Evolutionary conservation across 2,113 vertebrate species (phyloP).

Genomic region (Stercorarius parasiticus): DNA sequence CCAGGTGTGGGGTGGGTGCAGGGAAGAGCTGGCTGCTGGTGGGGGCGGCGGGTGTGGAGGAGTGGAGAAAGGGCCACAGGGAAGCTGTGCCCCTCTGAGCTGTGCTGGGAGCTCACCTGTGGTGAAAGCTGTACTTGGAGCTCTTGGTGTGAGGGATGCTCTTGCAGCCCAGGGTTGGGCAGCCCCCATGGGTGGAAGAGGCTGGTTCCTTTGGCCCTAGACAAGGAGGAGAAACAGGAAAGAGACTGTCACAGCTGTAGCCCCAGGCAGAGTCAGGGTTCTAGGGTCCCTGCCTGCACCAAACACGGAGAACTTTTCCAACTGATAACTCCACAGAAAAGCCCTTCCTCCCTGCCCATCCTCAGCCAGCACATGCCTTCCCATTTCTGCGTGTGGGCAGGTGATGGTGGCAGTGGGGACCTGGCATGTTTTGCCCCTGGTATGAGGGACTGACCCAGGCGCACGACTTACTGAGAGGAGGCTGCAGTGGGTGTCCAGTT

Average conservation of each 20-base stretch:
- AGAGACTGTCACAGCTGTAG: neutral
- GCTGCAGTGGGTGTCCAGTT: slow-evolving; percentile 89
- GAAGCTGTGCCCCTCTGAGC: neutral
- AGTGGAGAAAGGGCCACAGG: neutral
- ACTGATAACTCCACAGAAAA: neutral
- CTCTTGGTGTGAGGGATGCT: slow-evolving; percentile 83
- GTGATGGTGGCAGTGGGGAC: no score
- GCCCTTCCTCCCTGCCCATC: neutral
- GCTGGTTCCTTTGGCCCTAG: slow-evolving; percentile 84
- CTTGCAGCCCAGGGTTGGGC: slow-evolving; percentile 84
- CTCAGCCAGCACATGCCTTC: neutral
- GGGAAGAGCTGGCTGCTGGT: neutral
- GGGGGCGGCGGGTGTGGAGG: neutral
- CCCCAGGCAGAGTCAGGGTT: neutral
- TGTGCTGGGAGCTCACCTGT: slow-evolving; percentile 81
- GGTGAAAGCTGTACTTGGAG: slow-evolving; percentile 96
- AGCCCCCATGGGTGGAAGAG: slow-evolving; percentile 75
- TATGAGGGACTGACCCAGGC: neutral
- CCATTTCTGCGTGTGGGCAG: neutral
- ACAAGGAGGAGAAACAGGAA: neutral
- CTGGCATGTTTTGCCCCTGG: fast-evolving
- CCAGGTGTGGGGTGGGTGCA: no score
- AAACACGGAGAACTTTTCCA: neutral
- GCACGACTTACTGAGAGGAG: slow-evolving; percentile 80
- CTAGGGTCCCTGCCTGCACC: neutral